A percentile compares a stretch with the other conserved stretches of the same genome.
Evolutionary conservation across 2,888 invertebrate species (phyloP).

Genomic region (Byasa hedistus): DNA sequence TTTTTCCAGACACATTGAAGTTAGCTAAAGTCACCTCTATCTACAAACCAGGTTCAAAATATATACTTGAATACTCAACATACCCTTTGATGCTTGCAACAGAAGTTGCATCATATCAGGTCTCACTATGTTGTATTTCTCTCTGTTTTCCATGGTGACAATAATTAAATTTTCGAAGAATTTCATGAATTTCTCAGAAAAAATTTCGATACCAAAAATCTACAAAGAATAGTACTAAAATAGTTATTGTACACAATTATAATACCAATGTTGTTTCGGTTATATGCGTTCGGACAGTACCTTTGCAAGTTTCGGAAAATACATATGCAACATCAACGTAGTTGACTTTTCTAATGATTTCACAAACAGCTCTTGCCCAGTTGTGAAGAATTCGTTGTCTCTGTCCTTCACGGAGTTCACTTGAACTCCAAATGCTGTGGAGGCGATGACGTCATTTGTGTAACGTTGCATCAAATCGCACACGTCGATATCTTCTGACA

Average conservation of each 20-base stretch:
- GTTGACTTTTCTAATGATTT: constrained; percentile 43
- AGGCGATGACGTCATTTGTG: constrained; percentile 81
- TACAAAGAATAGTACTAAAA: no score
- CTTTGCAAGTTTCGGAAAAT: constrained; percentile 47
- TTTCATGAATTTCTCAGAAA: constrained; percentile 39
- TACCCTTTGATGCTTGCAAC: constrained; percentile 69
- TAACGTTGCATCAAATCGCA: constrained; percentile 74
- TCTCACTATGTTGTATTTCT: constrained; percentile 66
- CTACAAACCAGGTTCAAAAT: no score
- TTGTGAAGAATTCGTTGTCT: constrained; percentile 75
- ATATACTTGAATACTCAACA: no score
- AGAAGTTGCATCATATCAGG: constrained; percentile 81
- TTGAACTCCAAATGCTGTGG: constrained; percentile 77
- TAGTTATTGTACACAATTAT: no score
- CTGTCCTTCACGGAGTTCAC: constrained; percentile 76
- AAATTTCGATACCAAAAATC: constrained; percentile 46
- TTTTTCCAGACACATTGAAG: no score
- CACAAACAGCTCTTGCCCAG: constrained; percentile 47
- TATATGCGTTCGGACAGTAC: constrained; percentile 35
- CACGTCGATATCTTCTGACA: constrained; percentile 55
- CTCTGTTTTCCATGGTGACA: constrained; percentile 63
- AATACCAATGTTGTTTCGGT: no score
- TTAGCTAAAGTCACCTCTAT: no score
- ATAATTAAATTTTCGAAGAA: constrained; percentile 54
- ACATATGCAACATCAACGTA: constrained; percentile 38